These are phyloP conservation scores for Cryptocheilus praepositus DNA, from an alignment of 2,888 invertebrate genomes.

Conservation along the genomic window DNA sequence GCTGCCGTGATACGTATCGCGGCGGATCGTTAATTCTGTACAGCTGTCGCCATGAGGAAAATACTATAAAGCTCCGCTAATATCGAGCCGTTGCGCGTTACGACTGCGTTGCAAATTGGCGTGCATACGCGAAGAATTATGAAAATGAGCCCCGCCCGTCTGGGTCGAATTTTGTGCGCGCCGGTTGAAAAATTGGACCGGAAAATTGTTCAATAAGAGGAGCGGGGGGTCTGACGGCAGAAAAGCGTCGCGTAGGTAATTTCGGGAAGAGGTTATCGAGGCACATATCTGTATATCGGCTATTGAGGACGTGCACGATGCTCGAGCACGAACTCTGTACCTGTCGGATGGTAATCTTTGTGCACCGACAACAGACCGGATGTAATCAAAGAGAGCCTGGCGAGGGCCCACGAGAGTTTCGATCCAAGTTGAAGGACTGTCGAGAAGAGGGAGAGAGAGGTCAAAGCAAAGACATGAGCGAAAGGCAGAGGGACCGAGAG, in stretches of 20 bases:
- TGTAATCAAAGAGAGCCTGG: conserved; percentile 16
- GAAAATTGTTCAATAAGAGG: not conserved
- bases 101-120: no score
- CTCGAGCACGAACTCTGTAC: not conserved
- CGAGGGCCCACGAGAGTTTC: conserved; percentile 7
- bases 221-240: not conserved
- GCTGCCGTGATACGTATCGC: no score
- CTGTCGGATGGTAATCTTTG: conserved; percentile 18
- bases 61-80: no score
- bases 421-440: conserved; percentile 8
- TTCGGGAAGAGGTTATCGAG: conserved; percentile 10
- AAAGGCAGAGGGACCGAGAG: no score
- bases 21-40: no score
- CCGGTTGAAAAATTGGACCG: not conserved
- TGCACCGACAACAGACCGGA: conserved; percentile 16
- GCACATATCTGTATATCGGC: no score
- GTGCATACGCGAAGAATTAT: no score
- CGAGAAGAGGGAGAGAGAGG: not conserved
- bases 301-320: not conserved
- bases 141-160: no score
- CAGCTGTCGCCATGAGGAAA: no score
- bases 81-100: no score
- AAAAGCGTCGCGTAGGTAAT: conserved; percentile 6
- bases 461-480: no score
- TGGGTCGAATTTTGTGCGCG: no score